These are phyloP conservation scores for Epinephelus malabaricus DNA, from an alignment of 2,797 vertebrate genomes.

Conservation along the genomic window DNA sequence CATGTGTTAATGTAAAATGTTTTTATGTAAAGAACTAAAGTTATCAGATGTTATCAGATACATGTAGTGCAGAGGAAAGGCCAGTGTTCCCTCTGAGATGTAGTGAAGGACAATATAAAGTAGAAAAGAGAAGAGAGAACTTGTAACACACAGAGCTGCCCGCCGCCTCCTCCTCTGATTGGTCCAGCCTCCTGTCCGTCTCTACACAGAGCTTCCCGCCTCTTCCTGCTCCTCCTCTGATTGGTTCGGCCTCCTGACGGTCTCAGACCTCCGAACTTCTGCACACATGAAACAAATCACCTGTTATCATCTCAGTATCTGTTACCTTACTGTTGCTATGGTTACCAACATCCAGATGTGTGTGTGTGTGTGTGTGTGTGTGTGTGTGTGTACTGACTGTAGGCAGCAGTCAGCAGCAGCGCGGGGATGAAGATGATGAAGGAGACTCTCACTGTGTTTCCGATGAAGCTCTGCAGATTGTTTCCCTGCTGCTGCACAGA, in stretches of 20 bases:
- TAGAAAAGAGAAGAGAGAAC: no score
- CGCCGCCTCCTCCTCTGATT: no score
- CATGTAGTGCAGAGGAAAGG: no score
- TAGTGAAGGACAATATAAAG: no score
- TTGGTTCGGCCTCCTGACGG: conserved; percentile 14
- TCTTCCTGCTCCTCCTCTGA: conserved; percentile 42
- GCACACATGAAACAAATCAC: conserved; percentile 9
- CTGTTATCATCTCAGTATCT: no score
- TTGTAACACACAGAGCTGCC: no score
- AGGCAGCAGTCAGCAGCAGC: conserved; percentile 62
- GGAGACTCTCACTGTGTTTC: conserved; percentile 69
- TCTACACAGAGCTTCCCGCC: conserved; percentile 18
- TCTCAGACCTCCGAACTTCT: conserved; percentile 41
- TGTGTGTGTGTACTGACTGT: conserved; percentile 66
- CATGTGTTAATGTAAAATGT: no score
- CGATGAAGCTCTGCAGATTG: conserved; percentile 54
- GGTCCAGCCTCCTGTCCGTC: no score
- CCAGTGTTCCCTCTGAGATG: no score
- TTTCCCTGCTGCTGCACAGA: conserved; percentile 16
- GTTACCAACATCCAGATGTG: not conserved
- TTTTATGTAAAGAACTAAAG: no score
- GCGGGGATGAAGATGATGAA: conserved; percentile 77
- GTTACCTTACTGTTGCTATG: not conserved
- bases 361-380: conserved; percentile 6
- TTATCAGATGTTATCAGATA: no score